These are phyloP conservation scores for Stomatorhinus walkeri DNA, from an alignment of 2,797 vertebrate species.

Conservation along the genomic window DNA sequence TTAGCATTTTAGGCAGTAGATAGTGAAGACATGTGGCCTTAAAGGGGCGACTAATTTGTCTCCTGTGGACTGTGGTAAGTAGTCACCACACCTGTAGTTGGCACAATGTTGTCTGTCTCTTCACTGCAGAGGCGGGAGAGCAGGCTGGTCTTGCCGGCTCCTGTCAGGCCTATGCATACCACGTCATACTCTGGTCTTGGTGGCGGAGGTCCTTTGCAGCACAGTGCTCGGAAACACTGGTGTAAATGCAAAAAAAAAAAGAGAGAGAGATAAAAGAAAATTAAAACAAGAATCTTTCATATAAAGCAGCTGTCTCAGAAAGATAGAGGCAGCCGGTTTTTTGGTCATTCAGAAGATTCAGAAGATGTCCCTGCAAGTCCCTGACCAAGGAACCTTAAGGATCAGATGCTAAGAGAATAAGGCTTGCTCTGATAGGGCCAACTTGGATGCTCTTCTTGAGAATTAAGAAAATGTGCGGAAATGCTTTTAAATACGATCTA, in stretches of 20 bases:
- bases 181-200: constrained; percentile 93
- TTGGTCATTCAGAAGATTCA: not conserved
- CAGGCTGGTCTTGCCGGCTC: constrained; percentile 90
- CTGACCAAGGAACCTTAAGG: not conserved
- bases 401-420: not conserved
- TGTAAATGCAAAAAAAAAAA: constrained; percentile 18
- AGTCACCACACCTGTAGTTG: constrained; percentile 78
- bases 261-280: not conserved
- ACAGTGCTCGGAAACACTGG: constrained; percentile 91
- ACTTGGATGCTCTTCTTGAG: not conserved
- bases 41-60: not conserved
- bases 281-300: not conserved
- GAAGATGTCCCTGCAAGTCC: not conserved
- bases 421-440: not conserved
- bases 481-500: not conserved
- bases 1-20: not conserved
- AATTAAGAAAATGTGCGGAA: not conserved
- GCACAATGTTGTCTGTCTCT: constrained; percentile 72
- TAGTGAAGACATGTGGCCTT: not conserved
- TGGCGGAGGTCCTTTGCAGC: constrained; percentile 92
- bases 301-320: not conserved
- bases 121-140: constrained; percentile 89
- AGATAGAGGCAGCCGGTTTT: not conserved
- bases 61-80: not conserved
- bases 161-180: constrained; percentile 93